Conservation (phyloP, 2,888 invertebrate species). For the Agonopterix subpropinquella region DNA sequence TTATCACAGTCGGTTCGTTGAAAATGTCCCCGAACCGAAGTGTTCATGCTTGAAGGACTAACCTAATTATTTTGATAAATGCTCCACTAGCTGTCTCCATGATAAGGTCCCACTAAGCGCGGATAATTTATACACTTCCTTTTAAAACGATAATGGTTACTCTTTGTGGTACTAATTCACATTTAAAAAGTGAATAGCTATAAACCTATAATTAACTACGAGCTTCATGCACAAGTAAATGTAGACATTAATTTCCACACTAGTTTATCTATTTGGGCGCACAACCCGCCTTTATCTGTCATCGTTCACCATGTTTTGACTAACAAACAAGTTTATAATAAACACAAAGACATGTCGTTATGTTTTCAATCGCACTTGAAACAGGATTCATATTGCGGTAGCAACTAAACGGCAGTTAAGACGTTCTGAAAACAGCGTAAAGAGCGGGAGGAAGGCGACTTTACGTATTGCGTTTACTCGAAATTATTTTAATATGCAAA, state of each 20-base stretch:
- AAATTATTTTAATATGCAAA: constrained; percentile 77
- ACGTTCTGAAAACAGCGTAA: constrained; percentile 29
- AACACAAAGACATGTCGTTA: constrained; percentile 25
- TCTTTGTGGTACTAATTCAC: constrained; percentile 66
- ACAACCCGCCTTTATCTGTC: constrained; percentile 74
- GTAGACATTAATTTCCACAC: constrained; percentile 76
- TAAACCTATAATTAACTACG: constrained; percentile 73
- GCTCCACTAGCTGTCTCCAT: constrained; percentile 44
- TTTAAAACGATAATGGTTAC: constrained; percentile 65
- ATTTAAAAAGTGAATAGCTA: constrained; percentile 68
- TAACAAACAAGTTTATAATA: constrained; percentile 46
- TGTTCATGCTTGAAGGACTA: no score
- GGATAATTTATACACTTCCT: constrained; percentile 67
- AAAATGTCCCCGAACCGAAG: no score
- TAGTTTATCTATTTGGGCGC: constrained; percentile 75
- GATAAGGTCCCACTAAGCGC: constrained; percentile 49
- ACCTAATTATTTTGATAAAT: constrained; percentile 58
- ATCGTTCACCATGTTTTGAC: constrained; percentile 53
- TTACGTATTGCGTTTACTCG: constrained; percentile 71
- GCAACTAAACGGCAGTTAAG: constrained; percentile 29
- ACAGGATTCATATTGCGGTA: constrained; percentile 43
- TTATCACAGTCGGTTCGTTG: no score
- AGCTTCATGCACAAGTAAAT: constrained; percentile 76
- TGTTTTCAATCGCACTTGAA: constrained; percentile 26
- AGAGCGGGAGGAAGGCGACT: constrained; percentile 55